phyloP scores from a whole-genome alignment of 2,888 invertebrate genomes.

The Synanthedon tipuliformis region DNA sequence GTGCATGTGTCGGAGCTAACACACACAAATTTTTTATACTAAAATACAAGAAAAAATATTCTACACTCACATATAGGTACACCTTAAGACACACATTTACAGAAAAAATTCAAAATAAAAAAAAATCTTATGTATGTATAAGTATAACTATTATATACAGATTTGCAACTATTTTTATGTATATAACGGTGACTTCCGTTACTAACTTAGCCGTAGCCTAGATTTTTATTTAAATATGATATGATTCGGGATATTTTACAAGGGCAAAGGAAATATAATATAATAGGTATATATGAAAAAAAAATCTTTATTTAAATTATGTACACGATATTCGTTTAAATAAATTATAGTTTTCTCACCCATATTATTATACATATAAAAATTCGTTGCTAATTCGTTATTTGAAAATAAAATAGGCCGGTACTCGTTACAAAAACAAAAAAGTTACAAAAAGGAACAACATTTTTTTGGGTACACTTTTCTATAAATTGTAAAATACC shows the following conservation, averaged over 20 bases:
- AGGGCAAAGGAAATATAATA: conserved; percentile 30
- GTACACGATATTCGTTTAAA: conserved; percentile 8
- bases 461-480: too few relatives aligned
- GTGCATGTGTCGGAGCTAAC: too few relatives aligned
- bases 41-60: conserved; percentile 9
- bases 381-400: too few relatives aligned
- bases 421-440: too few relatives aligned
- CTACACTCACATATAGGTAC: conserved; percentile 58
- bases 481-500: too few relatives aligned
- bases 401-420: too few relatives aligned
- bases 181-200: conserved; percentile 23
- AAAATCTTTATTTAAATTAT: conserved; percentile 16
- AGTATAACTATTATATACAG: conserved; percentile 21
- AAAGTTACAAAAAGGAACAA: too few relatives aligned
- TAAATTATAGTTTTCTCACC: too few relatives aligned
- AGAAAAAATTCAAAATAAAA: conserved; percentile 36
- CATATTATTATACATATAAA: too few relatives aligned
- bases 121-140: conserved; percentile 19
- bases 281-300: conserved; percentile 7
- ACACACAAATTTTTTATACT: too few relatives aligned
- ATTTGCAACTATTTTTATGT: conserved; percentile 25
- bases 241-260: conserved; percentile 54
- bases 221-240: conserved; percentile 41
- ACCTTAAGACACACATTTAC: conserved; percentile 59
- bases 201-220: conserved; percentile 44